Percentiles rank a stretch among this genome's conserved stretches.
Evolutionary conservation across 2,888 invertebrate species (phyloP).

Genomic region (Seladonia tumulorum): DNA sequence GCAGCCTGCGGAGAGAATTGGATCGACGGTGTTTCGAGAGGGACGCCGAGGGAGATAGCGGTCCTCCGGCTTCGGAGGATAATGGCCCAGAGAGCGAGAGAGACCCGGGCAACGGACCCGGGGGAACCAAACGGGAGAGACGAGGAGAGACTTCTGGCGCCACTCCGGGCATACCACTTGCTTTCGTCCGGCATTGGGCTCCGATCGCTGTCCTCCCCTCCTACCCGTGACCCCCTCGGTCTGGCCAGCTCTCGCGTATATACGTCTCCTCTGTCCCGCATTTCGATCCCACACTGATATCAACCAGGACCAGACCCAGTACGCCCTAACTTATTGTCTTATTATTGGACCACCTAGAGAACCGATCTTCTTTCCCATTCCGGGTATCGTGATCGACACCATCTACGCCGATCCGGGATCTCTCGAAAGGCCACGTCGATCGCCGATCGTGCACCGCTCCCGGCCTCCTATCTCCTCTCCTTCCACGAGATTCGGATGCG

Average conservation of each 20-base stretch:
- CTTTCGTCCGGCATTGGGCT: slow-evolving; percentile 66
- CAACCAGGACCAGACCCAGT: slow-evolving; percentile 69
- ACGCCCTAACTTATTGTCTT: slow-evolving; percentile 74
- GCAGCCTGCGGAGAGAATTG: slow-evolving; percentile 71
- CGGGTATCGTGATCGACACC: slow-evolving; percentile 23
- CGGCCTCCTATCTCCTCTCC: not conserved
- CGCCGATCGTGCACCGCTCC: not conserved
- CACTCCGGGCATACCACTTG: slow-evolving; percentile 73
- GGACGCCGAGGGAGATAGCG: slow-evolving; percentile 62
- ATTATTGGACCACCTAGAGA: slow-evolving; percentile 83
- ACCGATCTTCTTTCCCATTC: slow-evolving; percentile 57
- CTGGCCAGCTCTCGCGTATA: slow-evolving; percentile 33
- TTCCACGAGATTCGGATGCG: not conserved
- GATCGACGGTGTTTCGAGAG: slow-evolving; percentile 67
- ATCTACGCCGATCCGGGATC: slow-evolving; percentile 2
- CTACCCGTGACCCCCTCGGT: slow-evolving; percentile 51
- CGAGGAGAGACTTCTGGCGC: slow-evolving; percentile 73
- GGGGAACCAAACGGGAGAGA: slow-evolving; percentile 50
- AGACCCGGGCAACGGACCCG: slow-evolving; percentile 28
- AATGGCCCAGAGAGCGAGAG: slow-evolving; percentile 52
- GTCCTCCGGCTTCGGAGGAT: slow-evolving; percentile 43
- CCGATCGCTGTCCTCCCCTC: slow-evolving; percentile 45
- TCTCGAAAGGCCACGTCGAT: not conserved
- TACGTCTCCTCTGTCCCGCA: slow-evolving; percentile 53
- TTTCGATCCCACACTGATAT: slow-evolving; percentile 73